Evolutionary conservation across 1,140 invertebrate species (phyloP), one percentile per base, ranked within the genome.

Genomic region (Nymphalis io): DNA sequence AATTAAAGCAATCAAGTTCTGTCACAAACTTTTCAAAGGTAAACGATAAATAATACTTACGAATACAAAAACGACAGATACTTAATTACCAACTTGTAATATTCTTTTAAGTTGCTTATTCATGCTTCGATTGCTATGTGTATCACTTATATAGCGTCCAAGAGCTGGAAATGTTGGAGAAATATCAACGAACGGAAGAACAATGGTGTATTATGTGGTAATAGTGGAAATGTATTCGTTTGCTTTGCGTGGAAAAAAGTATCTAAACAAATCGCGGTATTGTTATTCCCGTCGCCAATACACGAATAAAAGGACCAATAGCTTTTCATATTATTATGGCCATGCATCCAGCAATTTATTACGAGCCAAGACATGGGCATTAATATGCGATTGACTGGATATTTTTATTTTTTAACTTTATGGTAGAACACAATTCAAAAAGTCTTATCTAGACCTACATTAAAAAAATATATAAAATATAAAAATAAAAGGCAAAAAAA

Each of bases 201-300:
- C 87, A 91, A 91, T 91, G 83, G 89, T 79, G 87, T 87, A 89
- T 91, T 91, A 91, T 91, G 89, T 91, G 89, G 84, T 91, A 91
- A 91, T 91, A 89, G 83, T 89, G 85, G 83, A 89, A 89, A 91
- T 89, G 88, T 89, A 91, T 91, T 88, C 87, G 81, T 88, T 87
- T 88, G 80, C 78, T 85, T 84, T 84, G 83, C 82, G 81, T 81
- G 81, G 82, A 88, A 91, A 89, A 88, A 91, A 89, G 82, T 84
- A 89, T 83, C 85, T 89, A 89, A 91, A 89, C 87, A 89, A 89
- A 91, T 91, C 85, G 82, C 74, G 76, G 87, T 86, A 89, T 90
- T 90, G 88, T 89, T 87, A 83, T 85, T 81, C 72, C 72, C 70
- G 73, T 84, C 79, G 71, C 72, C 70, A 72, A 74, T 72, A 78